Evolutionary conservation across 2,797 vertebrate genomes (phyloP), one percentile per base, ranked within the genome.

Genomic region (Sciurus carolinensis): DNA sequence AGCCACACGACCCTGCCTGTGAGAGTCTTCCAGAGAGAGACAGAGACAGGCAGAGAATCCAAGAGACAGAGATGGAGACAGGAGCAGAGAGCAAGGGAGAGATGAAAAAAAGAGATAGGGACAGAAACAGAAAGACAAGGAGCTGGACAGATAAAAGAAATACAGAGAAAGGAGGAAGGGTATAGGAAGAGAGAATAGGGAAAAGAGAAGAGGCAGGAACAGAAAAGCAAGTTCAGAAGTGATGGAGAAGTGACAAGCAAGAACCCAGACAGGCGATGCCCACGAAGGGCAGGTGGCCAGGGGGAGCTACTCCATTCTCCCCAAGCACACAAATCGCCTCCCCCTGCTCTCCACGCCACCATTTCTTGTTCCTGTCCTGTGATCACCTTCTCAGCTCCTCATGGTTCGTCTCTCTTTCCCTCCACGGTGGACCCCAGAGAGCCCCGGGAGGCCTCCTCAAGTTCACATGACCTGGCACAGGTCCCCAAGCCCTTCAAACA

Each of bases 321-420:
- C 62, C 47, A 3, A n/a, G 52, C 15, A 0, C 1, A 6, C 3
- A 8, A 4, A 6, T 6, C 0, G 0, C n/a, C 33, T 28, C 44
- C 62, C 4, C 1, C 0, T 0, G 44, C 44, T 73, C 39, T 30
- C 39, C 0, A 47, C 5, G 1, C 20, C 4, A 4, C 3, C 20
- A 30, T 47, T 39, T 5, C 11, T 2, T 36, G n/a, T 13, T 47
- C 52, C 30, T 0, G 0, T 20, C 10, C 36, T 13, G 10, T 0
- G 15, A 3, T 28, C 42, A 14, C 9, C 59, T 15, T 4, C 87
- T 76, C 64, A 12, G 42, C 18, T 24, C 39, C 44, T 47, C 26
- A 2, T 0, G 47, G 26, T 30, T n/a, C 5, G 47, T 28, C 42
- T 47, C 64, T 20, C n/a, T 8, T 24, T 18, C 22, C 66, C 30